Conservation (phyloP, 2,113 vertebrate species). For the Datnioides undecimradiatus region DNA sequence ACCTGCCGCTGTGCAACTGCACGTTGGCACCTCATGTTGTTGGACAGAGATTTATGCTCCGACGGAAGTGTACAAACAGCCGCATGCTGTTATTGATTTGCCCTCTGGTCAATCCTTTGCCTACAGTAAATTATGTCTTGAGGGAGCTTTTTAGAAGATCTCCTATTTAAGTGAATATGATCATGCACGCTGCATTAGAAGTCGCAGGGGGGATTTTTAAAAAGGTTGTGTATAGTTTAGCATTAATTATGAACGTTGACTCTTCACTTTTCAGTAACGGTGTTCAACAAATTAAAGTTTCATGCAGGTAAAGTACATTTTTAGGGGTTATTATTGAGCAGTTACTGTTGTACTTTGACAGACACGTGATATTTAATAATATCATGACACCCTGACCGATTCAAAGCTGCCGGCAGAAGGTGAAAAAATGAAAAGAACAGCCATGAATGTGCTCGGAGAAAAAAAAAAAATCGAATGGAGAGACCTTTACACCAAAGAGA, state of each 20-base stretch:
- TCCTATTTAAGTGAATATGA: constrained; percentile 37
- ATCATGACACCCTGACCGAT: not conserved
- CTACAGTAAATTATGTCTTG: constrained; percentile 53
- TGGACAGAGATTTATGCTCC: constrained; percentile 62
- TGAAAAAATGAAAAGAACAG: not conserved
- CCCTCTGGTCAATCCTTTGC: constrained; percentile 58
- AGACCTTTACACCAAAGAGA: constrained; percentile 55
- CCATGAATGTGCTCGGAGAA: not conserved
- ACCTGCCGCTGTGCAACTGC: constrained; percentile 29
- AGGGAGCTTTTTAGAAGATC: constrained; percentile 49
- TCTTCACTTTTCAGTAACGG: constrained; percentile 13
- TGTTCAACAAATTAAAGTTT: not conserved
- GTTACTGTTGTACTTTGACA: not conserved
- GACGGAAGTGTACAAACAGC: constrained; percentile 57
- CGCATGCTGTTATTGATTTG: constrained; percentile 61
- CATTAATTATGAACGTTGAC: constrained; percentile 19
- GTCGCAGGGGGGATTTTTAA: not conserved
- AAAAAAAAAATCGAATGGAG: constrained; percentile 34
- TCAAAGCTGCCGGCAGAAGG: not conserved
- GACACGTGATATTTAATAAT: not conserved
- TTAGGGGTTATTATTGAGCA: not conserved
- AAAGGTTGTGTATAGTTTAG: not conserved
- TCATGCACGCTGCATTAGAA: not conserved
- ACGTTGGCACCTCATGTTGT: constrained; percentile 35
- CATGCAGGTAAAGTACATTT: not conserved